Conservation (phyloP, 2,797 vertebrate species). For the Lepus oiostolus region DNA sequence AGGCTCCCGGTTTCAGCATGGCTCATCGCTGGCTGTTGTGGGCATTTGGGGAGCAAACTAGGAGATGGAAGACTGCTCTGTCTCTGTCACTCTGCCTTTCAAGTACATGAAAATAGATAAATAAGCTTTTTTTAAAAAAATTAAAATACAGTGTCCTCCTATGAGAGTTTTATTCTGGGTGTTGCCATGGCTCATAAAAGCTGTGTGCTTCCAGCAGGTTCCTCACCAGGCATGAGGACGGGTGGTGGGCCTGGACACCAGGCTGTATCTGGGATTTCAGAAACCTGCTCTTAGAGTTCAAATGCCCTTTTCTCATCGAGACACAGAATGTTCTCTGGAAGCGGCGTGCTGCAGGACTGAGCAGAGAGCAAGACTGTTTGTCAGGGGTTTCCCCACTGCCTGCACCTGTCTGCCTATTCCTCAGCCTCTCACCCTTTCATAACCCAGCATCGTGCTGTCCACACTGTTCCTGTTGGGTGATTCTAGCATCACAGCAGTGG, state of each 20-base stretch:
- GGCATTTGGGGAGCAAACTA: too few relatives aligned
- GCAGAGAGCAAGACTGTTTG: not conserved
- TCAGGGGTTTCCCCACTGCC: not conserved
- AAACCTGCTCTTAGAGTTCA: not conserved
- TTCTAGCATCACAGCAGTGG: not conserved
- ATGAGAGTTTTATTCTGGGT: not conserved
- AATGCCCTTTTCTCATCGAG: not conserved
- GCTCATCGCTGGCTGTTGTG: too few relatives aligned
- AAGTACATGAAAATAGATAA: too few relatives aligned
- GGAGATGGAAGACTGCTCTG: too few relatives aligned
- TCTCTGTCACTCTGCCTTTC: too few relatives aligned
- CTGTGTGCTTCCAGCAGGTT: not conserved
- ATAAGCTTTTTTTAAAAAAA: not conserved
- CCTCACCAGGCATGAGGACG: not conserved
- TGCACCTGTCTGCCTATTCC: not conserved
- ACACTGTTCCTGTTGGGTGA: not conserved
- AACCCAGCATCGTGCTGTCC: fast-evolving
- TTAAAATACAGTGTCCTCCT: not conserved
- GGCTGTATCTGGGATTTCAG: not conserved
- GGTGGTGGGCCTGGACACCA: not conserved
- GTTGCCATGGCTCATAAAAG: not conserved
- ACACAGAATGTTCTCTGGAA: not conserved
- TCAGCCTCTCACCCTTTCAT: not conserved
- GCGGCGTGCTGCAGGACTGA: not conserved
- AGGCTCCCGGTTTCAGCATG: too few relatives aligned